Conservation (phyloP, 1,140 invertebrate genomes). For the Lucilia sericata region DNA sequence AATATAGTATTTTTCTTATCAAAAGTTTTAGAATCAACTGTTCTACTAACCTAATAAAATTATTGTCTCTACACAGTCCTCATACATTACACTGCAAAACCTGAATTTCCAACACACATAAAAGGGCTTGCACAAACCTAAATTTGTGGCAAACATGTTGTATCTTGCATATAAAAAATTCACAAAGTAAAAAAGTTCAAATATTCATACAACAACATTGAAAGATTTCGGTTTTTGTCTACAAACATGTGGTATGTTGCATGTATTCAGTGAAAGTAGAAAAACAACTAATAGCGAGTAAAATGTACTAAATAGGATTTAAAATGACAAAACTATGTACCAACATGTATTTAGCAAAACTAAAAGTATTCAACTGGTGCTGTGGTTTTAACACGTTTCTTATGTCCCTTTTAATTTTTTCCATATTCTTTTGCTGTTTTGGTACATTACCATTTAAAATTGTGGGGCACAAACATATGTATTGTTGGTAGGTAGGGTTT, state of each 20-base stretch:
- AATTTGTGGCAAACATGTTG: too few relatives aligned
- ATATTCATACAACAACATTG: constrained; percentile 8
- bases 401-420: background rate
- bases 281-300: background rate
- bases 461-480: background rate
- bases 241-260: background rate
- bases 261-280: background rate
- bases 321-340: background rate
- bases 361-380: constrained; percentile 14
- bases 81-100: too few relatives aligned
- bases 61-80: too few relatives aligned
- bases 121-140: too few relatives aligned
- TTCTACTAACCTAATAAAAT: too few relatives aligned
- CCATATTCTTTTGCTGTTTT: background rate
- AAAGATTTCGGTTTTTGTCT: background rate
- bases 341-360: background rate
- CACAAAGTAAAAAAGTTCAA: background rate
- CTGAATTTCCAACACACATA: too few relatives aligned
- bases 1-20: too few relatives aligned
- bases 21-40: too few relatives aligned
- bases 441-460: background rate
- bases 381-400: constrained; percentile 26
- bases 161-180: background rate
- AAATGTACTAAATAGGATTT: constrained; percentile 4
- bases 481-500: background rate